Base-by-base conservation (phyloP, 2,888 invertebrate species). In the Acanthosepion pharaonis region DNA sequence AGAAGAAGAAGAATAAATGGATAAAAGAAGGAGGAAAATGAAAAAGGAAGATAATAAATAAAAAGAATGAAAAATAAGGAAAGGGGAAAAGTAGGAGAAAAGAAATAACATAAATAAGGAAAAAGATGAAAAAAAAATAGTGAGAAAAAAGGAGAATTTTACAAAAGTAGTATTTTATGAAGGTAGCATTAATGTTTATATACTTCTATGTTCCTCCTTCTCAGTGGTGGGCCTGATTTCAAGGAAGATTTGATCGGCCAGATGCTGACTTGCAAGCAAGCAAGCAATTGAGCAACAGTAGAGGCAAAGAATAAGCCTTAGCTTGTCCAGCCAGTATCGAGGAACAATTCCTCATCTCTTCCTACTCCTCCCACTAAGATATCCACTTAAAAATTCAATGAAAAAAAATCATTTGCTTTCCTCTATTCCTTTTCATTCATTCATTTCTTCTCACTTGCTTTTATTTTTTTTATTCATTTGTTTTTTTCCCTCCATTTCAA, bases 231-330 rank as follows among this genome's bases (percentile, higher is more conserved):
- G 78, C 78, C 78, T 78, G 78, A 78, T 78, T 78, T 78, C n/a
- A 18, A 78, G 33, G n/a, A n/a, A 78, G n/a, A 78, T 78, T 78
- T 78, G 78, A 78, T 78, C 78, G 78, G 78, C 78, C 78, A 78
- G 78, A 78, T 78, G n/a, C 78, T 78, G n/a, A 78, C 78, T 78
- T 78, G 78, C 78, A 78, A 78, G 78, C 78, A n/a, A n/a, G 78
- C 78, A n/a, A 78, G n/a, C 78, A 78, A 78, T 15, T 15, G 78
- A 78, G 78, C n/a, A 78, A 78, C 78, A 78, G 78, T 78, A 78
- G 78, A 78, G 9, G n/a, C 59, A 59, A 5, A 23, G 59, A 23
- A 23, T 59, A 59, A 78, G n/a, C 15, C 78, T n/a, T 18, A 78
- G n/a, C 78, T 78, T 78, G 78, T 78, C 78, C 78, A 78, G 78